These are phyloP conservation scores for Drosophila neotestacea DNA, from an alignment of 2,888 invertebrate genomes.

Conservation along the genomic window DNA sequence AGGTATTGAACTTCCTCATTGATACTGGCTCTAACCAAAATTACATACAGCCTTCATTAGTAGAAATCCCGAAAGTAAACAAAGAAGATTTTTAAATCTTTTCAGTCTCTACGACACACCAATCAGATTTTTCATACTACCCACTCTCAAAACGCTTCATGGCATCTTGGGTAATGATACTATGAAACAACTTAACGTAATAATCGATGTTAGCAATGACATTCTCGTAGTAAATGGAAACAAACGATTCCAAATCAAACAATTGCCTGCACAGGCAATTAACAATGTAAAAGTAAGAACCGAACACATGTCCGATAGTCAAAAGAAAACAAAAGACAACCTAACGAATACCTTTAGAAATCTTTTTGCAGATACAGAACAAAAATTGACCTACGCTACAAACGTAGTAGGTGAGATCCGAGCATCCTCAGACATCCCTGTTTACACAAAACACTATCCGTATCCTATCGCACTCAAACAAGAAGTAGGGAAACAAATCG, in stretches of 20 bases:
- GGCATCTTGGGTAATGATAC: too few species aligned
- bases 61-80: not conserved
- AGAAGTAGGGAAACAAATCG: not conserved
- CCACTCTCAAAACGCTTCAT: too few species aligned
- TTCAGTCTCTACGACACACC: not conserved
- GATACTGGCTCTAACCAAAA: constrained; percentile 9
- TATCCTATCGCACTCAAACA: not conserved
- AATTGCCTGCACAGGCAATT: constrained; percentile 7
- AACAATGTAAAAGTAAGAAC: not conserved
- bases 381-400: not conserved
- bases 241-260: constrained; percentile 12
- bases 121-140: too few species aligned
- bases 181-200: too few species aligned
- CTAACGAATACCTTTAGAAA: not conserved
- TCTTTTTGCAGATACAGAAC: not conserved
- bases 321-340: not conserved
- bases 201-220: constrained; percentile 10
- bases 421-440: not conserved
- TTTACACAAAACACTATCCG: constrained; percentile 1
- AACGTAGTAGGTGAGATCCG: not conserved
- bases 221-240: constrained; percentile 10
- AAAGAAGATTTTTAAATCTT: not conserved
- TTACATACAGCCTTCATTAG: constrained; percentile 1
- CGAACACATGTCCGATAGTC: not conserved
- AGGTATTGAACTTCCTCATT: not conserved